Evolutionary conservation across 37 sponge, comb jelly and placozoan genomes (phyloP).

Genomic region (Theonella swinhoei): DNA sequence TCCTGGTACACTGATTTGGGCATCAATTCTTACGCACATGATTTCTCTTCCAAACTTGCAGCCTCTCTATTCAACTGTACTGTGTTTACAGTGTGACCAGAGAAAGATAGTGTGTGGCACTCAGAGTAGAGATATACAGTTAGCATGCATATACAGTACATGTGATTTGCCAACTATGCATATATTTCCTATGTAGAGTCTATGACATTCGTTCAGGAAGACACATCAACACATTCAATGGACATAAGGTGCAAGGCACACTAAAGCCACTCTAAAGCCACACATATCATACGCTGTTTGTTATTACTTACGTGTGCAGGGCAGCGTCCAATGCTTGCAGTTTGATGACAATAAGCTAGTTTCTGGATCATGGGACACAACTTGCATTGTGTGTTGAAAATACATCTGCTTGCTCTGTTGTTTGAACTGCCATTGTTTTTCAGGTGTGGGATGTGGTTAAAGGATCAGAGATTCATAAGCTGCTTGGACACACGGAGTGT

Average conservation of each 20-base stretch:
- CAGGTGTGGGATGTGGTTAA: constrained; percentile 85
- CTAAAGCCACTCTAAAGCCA: background rate
- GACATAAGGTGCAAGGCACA: constrained; percentile 62
- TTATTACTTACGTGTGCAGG: constrained; percentile 34
- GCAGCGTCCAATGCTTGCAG: constrained; percentile 84
- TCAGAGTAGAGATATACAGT: constrained; percentile 57
- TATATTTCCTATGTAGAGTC: constrained; percentile 18
- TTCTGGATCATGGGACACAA: constrained; percentile 86
- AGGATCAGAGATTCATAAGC: constrained; percentile 17
- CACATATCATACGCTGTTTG: background rate
- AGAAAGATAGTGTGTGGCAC: constrained; percentile 76
- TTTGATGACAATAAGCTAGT: constrained; percentile 75
- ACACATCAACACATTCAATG: constrained; percentile 39
- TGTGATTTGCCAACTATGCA: background rate
- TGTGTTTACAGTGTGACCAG: constrained; percentile 74
- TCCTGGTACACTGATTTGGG: background rate
- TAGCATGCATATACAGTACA: background rate
- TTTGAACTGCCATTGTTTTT: background rate
- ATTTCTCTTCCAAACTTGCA: background rate
- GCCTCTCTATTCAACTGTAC: constrained; percentile 39
- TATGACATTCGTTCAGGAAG: constrained; percentile 74
- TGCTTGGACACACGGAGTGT: constrained; percentile 70
- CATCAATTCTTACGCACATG: background rate
- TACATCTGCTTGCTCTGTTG: background rate
- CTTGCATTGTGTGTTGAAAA: constrained; percentile 64